These are phyloP conservation scores for Augiades crinisus DNA, from an alignment of 2,888 invertebrate species.

Conservation along the genomic window DNA sequence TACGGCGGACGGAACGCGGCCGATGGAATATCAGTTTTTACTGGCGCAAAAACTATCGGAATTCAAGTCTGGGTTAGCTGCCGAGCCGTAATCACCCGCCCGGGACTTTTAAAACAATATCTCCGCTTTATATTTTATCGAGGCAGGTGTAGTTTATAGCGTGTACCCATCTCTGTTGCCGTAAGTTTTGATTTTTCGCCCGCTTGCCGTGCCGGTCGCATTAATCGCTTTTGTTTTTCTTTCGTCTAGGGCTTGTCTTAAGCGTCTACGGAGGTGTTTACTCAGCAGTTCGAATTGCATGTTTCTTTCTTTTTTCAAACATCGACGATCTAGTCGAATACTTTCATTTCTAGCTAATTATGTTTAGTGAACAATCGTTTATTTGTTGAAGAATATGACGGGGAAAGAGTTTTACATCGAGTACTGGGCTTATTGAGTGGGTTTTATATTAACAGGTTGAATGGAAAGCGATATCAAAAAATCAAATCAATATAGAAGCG, in stretches of 20 bases:
- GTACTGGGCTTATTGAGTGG: conserved; percentile 58
- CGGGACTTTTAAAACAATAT: conserved; percentile 77
- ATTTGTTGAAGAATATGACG: conserved; percentile 60
- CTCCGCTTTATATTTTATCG: conserved; percentile 68
- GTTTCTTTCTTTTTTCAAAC: conserved; percentile 4
- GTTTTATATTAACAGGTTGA: conserved; percentile 67
- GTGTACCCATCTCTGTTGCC: conserved; percentile 52
- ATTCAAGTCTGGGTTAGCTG: conserved; percentile 71
- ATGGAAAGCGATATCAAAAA: conserved; percentile 66
- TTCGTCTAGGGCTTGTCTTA: conserved; percentile 68
- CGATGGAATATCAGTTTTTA: conserved; percentile 79
- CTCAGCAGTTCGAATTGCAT: conserved; percentile 63
- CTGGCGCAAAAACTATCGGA: conserved; percentile 78
- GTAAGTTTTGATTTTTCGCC: conserved; percentile 63
- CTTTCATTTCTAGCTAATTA: conserved; percentile 50
- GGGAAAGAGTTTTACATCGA: conserved; percentile 55
- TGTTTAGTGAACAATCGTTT: conserved; percentile 60
- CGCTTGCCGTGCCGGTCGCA: conserved; percentile 48
- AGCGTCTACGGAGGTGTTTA: conserved; percentile 61
- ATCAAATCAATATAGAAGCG: conserved; percentile 66
- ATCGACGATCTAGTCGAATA: conserved; percentile 18
- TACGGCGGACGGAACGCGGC: conserved; percentile 68
- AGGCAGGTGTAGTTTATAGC: conserved; percentile 74
- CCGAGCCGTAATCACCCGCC: conserved; percentile 64
- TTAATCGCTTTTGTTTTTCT: conserved; percentile 76